Conservation (phyloP, 2,113 vertebrate genomes). For the Stegastes partitus region DNA sequence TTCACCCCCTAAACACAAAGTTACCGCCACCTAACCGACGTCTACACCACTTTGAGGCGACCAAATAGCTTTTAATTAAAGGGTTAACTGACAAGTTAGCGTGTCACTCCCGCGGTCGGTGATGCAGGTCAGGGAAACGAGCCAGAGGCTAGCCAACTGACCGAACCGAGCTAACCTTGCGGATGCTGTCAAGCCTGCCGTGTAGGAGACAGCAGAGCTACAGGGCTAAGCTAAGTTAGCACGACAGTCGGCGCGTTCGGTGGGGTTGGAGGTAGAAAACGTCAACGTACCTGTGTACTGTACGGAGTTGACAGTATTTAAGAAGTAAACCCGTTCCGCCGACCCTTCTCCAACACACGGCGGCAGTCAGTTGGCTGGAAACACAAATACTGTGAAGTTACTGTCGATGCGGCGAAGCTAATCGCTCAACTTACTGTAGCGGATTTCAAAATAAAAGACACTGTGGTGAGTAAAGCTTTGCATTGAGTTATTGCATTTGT, state of each 20-base stretch:
- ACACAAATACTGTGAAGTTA: slow-evolving; percentile 28
- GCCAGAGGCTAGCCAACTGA: slow-evolving; percentile 45
- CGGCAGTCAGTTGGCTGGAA: slow-evolving; percentile 55
- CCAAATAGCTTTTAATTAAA: neutral
- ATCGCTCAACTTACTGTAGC: slow-evolving; percentile 17
- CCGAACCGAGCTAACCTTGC: slow-evolving; percentile 58
- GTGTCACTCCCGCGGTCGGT: neutral
- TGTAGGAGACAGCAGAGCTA: slow-evolving; percentile 23
- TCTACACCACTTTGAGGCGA: neutral
- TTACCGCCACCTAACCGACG: neutral
- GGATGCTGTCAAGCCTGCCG: slow-evolving; percentile 59
- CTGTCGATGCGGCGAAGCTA: neutral
- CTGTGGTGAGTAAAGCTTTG: too few relatives aligned
- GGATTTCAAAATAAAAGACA: slow-evolving; percentile 46
- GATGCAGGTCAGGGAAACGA: slow-evolving; percentile 37
- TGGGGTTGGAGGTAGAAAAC: neutral
- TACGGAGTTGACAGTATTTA: slow-evolving; percentile 14
- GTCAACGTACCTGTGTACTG: slow-evolving; percentile 61
- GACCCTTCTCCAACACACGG: slow-evolving; percentile 46
- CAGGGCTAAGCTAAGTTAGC: slow-evolving; percentile 52
- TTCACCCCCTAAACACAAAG: neutral
- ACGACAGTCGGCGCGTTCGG: neutral
- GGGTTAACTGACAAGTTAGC: neutral
- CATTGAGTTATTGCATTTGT: too few relatives aligned
- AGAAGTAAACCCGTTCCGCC: slow-evolving; percentile 29